Percentiles rank a stretch among this genome's conserved stretches.
Conservation (phyloP, 2,113 vertebrate genomes). For the Ochotona curzoniae region DNA sequence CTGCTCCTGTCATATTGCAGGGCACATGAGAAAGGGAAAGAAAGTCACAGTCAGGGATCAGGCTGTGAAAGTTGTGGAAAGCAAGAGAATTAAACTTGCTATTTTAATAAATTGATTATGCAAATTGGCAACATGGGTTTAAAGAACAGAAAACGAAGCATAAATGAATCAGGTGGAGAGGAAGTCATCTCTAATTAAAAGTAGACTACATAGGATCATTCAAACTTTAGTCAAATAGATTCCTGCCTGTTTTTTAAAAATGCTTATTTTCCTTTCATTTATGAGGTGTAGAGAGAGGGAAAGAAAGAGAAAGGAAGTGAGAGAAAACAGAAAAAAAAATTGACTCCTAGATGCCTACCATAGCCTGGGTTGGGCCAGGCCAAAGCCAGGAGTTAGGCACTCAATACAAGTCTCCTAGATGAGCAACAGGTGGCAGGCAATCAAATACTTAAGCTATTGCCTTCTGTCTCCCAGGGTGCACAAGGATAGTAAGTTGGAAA, state of each 20-base stretch:
- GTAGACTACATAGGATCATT: background rate
- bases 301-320: no score
- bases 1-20: background rate
- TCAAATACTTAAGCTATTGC: no score
- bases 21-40: background rate
- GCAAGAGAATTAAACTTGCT: background rate
- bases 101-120: background rate
- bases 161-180: slow-evolving; percentile 2
- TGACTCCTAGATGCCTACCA: no score
- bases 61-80: background rate
- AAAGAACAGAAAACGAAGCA: slow-evolving; percentile 8
- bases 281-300: no score
- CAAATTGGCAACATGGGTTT: background rate
- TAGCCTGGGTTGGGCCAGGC: no score
- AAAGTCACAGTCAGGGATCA: background rate
- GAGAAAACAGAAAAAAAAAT: no score
- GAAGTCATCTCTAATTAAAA: slow-evolving; percentile 23
- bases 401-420: no score
- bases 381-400: no score
- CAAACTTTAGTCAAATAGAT: background rate
- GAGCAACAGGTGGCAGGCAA: no score
- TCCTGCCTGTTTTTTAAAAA: background rate
- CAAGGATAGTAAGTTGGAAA: no score
- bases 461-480: no score
- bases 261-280: no score